Conservation (phyloP, 2,888 invertebrate species). For the Cerceris rybyensis region DNA sequence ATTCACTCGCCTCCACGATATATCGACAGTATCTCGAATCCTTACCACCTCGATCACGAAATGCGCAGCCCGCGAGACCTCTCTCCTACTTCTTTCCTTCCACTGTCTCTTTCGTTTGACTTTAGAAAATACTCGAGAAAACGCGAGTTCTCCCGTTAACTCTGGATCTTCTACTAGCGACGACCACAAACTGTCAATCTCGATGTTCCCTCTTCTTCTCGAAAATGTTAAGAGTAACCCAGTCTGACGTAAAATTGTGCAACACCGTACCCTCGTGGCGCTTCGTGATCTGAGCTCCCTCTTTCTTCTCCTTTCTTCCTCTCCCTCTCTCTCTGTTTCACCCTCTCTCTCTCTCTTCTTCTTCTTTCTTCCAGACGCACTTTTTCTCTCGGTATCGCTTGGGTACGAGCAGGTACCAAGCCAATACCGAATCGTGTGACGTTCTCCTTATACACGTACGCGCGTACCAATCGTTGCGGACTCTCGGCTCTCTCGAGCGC, state of each 20-base stretch:
- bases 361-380: conserved; percentile 2
- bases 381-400: conserved; percentile 44
- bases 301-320: conserved; percentile 12
- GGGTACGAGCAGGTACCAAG: conserved; percentile 24
- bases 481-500: conserved; percentile 56
- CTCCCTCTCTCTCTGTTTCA: conserved; percentile 17
- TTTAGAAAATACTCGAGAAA: too few relatives aligned
- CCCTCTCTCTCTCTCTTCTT: conserved; percentile 26
- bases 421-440: conserved; percentile 40
- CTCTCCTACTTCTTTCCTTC: not conserved
- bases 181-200: conserved; percentile 55
- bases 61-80: not conserved
- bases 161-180: not conserved
- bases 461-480: conserved; percentile 46
- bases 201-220: conserved; percentile 10
- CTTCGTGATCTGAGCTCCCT: conserved; percentile 15
- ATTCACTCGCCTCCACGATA: too few relatives aligned
- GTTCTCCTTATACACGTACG: conserved; percentile 34
- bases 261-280: conserved; percentile 28
- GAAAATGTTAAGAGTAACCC: conserved; percentile 16
- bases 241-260: conserved; percentile 38
- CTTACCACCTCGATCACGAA: too few relatives aligned
- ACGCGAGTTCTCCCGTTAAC: too few relatives aligned
- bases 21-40: too few relatives aligned
- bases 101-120: too few relatives aligned